Evolutionary conservation across 2,113 vertebrate genomes (phyloP), one percentile per base, ranked within the genome.

Genomic region (Anser cygnoides): DNA sequence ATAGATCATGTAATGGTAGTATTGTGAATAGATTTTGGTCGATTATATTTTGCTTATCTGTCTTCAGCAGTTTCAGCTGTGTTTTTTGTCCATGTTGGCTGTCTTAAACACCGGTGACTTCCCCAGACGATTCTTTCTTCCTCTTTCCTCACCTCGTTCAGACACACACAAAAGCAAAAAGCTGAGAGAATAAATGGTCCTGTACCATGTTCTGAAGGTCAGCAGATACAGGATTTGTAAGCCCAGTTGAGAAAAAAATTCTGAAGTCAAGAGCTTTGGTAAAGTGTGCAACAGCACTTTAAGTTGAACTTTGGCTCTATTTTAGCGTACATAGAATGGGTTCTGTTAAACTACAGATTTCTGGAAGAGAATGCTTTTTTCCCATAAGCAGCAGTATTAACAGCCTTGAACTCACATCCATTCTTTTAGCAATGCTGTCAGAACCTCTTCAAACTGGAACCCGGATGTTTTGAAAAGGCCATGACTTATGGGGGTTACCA

Each of bases 201-300:
- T 95, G 87, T 44, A 94, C 75, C 28, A 76, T 92, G 59, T 89
- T 93, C 83, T 95, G 95, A 95, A 95, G 93, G 95, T 94, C 94
- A 96, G 91, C 44, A 84, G 65, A 87, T 61, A 92, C 78, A 95
- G 93, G 83, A 93, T 96, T 90, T 94, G 90, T 94, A 95, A 95
- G 95, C 84, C 93, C 83, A 92, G 91, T 10, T 55, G 61, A 90
- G 84, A 93, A 96, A 96, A 93, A 97, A 91, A 89, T 67, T 91
- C 76, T 66, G 65, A 95, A 96, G 92, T 96, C 92, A 96, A 96
- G 95, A 91, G 93, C 93, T 94, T 91, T 93, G 88, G 83, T 96
- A 95, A 97, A 97, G 66, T 95, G 95, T 93, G 89, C 94, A 95
- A 74, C 87, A 95, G 91, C 93, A 94, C 93, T 97, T 97, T 96